Evolutionary conservation across 2,113 vertebrate species (phyloP).

Genomic region (Formicarius rufipectus): DNA sequence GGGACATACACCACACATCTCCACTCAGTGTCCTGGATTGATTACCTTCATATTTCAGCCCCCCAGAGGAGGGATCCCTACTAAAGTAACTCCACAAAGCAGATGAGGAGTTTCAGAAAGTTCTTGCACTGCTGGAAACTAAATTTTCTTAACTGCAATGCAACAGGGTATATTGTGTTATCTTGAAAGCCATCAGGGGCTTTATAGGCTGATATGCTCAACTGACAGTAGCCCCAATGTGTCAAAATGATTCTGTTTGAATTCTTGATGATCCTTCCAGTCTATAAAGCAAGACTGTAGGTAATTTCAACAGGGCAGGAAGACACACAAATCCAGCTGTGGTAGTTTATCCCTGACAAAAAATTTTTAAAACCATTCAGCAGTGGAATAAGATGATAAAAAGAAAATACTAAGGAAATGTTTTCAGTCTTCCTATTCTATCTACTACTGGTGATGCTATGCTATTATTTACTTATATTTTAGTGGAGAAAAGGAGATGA

Average conservation of each 20-base stretch:
- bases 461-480: background rate
- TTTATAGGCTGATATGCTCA: background rate
- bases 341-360: too few relatives aligned
- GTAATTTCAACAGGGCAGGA: background rate
- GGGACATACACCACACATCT: background rate
- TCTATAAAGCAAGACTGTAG: background rate
- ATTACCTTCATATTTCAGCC: fast-evolving
- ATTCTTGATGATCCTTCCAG: background rate
- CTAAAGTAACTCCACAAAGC: fast-evolving
- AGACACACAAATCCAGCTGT: background rate
- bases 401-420: background rate
- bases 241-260: background rate
- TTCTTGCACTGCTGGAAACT: fast-evolving
- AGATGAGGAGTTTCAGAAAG: background rate
- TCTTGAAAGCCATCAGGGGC: background rate
- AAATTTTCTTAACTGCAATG: background rate
- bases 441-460: background rate
- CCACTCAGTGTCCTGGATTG: background rate
- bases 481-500: background rate
- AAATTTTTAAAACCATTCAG: background rate
- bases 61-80: background rate
- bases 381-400: background rate
- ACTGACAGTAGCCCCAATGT: background rate
- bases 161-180: background rate
- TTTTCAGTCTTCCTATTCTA: background rate